These are phyloP conservation scores for Beroe forskalii DNA, from an alignment of 37 sponge, comb jelly and placozoan species.

Conservation along the genomic window DNA sequence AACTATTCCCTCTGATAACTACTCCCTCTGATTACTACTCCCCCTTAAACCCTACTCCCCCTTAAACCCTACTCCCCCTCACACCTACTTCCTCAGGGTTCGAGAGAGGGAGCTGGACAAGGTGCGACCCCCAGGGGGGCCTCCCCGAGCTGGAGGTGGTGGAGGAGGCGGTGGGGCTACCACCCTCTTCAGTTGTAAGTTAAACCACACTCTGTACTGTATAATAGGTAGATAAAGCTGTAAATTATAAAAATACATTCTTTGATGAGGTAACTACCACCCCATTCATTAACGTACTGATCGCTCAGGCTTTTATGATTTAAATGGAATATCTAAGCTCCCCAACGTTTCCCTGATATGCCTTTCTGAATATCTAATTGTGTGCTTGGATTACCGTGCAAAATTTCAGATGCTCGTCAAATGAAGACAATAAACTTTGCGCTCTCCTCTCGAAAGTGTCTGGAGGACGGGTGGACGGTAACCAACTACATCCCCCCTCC, in stretches of 20 bases:
- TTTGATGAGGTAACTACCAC: no score
- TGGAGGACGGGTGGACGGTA: conserved; percentile 67
- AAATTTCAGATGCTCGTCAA: conserved; percentile 67
- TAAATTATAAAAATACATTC: no score
- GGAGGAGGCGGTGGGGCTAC: conserved; percentile 38
- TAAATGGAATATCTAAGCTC: no score
- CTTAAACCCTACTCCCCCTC: neutral
- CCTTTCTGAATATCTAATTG: no score
- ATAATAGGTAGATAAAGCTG: no score
- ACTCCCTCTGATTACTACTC: no score
- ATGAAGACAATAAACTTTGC: conserved; percentile 67
- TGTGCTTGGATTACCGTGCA: no score
- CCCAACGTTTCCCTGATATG: no score
- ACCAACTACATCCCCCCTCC: conserved; percentile 64
- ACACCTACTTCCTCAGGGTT: neutral
- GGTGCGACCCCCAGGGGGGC: conserved; percentile 39
- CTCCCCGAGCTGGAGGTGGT: conserved; percentile 46
- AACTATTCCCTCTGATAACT: no score
- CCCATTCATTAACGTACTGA: no score
- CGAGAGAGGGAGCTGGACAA: conserved; percentile 65
- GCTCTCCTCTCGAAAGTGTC: conserved; percentile 40
- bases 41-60: no score
- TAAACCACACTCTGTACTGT: neutral
- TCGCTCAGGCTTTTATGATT: no score
- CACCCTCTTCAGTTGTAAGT: conserved; percentile 56